Conservation (phyloP, 2,888 invertebrate genomes). For the Zelleria hepariella region DNA sequence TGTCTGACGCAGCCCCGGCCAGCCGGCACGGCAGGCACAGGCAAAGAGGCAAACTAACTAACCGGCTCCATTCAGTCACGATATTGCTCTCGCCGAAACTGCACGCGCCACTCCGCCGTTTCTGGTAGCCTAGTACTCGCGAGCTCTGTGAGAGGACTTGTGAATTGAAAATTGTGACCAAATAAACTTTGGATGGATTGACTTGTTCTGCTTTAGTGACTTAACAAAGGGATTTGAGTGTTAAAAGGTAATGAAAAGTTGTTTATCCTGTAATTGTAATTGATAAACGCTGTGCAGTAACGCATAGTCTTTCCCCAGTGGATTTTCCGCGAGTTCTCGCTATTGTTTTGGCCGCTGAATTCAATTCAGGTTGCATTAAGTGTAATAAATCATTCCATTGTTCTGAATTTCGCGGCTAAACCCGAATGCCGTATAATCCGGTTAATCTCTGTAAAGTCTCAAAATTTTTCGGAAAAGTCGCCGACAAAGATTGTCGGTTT, state of each 20-base stretch:
- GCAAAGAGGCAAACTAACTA: too few species aligned
- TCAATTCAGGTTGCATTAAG: neutral
- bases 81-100: neutral
- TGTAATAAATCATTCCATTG: neutral
- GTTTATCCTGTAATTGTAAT: neutral
- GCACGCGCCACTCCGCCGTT: neutral
- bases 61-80: neutral
- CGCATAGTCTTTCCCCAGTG: neutral
- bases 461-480: neutral
- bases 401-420: neutral
- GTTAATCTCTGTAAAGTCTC: neutral
- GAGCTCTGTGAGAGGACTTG: neutral
- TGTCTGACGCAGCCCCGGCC: neutral
- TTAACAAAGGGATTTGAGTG: neutral
- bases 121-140: neutral
- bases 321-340: neutral
- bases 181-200: neutral
- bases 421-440: neutral
- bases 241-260: neutral
- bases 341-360: neutral
- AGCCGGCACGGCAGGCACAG: too few species aligned
- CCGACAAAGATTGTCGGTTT: neutral
- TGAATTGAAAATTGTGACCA: neutral
- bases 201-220: neutral
- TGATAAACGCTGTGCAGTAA: neutral